Base-by-base conservation (phyloP, 2,113 vertebrate species). In the Phainopepla nitens region DNA sequence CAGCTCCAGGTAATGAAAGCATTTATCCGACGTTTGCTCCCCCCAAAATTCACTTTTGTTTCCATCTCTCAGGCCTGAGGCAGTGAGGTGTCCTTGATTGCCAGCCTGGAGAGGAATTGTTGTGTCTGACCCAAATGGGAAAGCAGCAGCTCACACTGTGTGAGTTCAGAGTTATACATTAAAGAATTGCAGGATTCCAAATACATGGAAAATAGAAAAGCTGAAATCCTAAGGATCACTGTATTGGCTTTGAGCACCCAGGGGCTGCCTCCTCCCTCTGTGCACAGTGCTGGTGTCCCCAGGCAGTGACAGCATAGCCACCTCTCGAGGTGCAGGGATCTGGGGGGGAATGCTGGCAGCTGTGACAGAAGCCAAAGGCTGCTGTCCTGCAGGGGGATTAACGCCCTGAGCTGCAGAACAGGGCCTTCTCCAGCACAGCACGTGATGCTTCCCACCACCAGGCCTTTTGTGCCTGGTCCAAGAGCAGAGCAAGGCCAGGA, bases 331-430 rank as follows among this genome's bases (percentile, higher is more conserved):
- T 4, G 6, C 44, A 27, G 39, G n/a, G 56, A 2, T 0, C 13
- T 29, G 25, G 1, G 60, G 15, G 28, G 45, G 58, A 60, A 22
- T 0, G 0, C 0, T 61, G 54, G n/a, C 81, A 51, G 7, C 61
- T 76, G 2, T 4, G 10, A 8, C 47, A 33, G 51, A 9, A 75
- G 79, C 70, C 68, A 27, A 75, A 66, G 27, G 56, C 60, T 81
- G 25, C 47, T 53, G 54, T 33, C 39, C 31, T 11, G 36, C 39
- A 44, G 20, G 39, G 36, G 44, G 16, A 58, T 64, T 3, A 21
- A 22, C 4, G 11, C 28, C 49, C 80, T 45, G 71, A 76, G 41
- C 53, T 82, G 61, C 56, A 42, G 56, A 9, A 35, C 0, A 0
- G 45, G 35, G 21, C 1, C 4, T 39, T 3, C 65, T 42, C 61